phyloP scores from a whole-genome alignment of 2,888 invertebrate species.

The Caenorhabditis angaria region DNA sequence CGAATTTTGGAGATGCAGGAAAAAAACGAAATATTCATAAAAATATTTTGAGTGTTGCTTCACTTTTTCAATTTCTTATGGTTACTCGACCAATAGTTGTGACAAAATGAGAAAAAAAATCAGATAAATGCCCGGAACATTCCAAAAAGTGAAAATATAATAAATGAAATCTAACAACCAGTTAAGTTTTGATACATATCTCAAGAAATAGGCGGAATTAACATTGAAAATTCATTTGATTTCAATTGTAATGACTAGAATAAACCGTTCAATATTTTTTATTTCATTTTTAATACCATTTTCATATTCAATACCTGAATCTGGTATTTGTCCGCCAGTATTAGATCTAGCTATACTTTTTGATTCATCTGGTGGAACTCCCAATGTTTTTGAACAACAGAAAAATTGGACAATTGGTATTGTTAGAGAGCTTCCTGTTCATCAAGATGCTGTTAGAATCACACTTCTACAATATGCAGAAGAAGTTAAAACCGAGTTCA shows the following conservation, averaged over 20 bases:
- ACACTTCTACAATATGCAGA: slow-evolving; percentile 70
- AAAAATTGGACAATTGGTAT: slow-evolving; percentile 48
- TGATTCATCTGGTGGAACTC: slow-evolving; percentile 68
- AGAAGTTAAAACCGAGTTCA: slow-evolving; percentile 65
- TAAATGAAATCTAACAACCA: background rate
- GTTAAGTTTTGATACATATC: background rate
- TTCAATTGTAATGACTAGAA: background rate
- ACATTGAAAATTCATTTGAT: background rate
- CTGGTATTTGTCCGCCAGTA: slow-evolving; percentile 62
- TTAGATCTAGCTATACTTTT: slow-evolving; percentile 69
- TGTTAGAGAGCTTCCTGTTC: slow-evolving; percentile 49
- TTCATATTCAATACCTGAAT: background rate
- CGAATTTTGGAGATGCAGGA: slow-evolving; percentile 28
- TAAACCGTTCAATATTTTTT: background rate
- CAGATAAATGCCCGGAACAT: background rate
- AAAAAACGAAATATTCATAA: slow-evolving; percentile 23
- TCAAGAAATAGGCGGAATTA: background rate
- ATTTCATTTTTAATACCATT: background rate
- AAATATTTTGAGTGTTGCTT: slow-evolving; percentile 20
- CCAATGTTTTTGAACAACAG: slow-evolving; percentile 59
- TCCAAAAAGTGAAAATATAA: background rate
- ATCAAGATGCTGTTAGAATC: slow-evolving; percentile 72
- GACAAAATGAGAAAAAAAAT: slow-evolving; percentile 37
- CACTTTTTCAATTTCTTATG: slow-evolving; percentile 51
- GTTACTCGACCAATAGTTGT: slow-evolving; percentile 47